Evolutionary conservation across 1,140 invertebrate genomes (phyloP).

Genomic region (Bursaphelenchus mucronatus): DNA sequence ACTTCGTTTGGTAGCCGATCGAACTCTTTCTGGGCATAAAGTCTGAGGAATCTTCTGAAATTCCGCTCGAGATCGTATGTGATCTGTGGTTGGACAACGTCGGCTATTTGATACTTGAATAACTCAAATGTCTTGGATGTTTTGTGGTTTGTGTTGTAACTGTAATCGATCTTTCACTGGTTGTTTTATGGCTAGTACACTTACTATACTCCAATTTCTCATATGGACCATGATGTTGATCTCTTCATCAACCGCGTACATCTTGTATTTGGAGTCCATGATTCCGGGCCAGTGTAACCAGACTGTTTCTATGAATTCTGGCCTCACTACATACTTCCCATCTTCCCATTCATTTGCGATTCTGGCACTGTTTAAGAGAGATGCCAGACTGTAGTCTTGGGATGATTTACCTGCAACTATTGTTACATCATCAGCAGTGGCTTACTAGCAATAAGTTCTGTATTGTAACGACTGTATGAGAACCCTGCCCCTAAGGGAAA

Average conservation of each 20-base stretch:
- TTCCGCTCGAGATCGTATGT: conserved; percentile 25
- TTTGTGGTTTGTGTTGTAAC: neutral
- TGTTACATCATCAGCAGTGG: conserved; percentile 17
- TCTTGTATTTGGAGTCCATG: conserved; percentile 18
- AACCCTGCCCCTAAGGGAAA: conserved; percentile 43
- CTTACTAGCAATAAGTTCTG: conserved; percentile 40
- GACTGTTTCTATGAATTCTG: conserved; percentile 35
- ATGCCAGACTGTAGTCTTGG: conserved; percentile 15
- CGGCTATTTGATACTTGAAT: conserved; percentile 36
- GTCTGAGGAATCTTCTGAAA: conserved; percentile 30
- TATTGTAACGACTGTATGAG: conserved; percentile 45
- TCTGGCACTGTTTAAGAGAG: conserved; percentile 32
- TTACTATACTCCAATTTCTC: conserved; percentile 45
- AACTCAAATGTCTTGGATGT: conserved; percentile 27
- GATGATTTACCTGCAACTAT: conserved; percentile 4
- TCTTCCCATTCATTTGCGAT: conserved; percentile 46
- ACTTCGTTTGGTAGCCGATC: conserved; percentile 31
- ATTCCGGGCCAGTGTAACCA: conserved; percentile 44
- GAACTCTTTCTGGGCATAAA: conserved; percentile 30
- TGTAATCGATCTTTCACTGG: neutral
- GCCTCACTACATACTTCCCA: conserved; percentile 44
- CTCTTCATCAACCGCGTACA: conserved; percentile 43
- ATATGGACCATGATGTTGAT: conserved; percentile 47
- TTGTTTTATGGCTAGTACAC: neutral
- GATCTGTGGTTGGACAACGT: conserved; percentile 16